These are phyloP conservation scores for Capitulum mitella DNA, from an alignment of 2,888 invertebrate species.

Conservation along the genomic window DNA sequence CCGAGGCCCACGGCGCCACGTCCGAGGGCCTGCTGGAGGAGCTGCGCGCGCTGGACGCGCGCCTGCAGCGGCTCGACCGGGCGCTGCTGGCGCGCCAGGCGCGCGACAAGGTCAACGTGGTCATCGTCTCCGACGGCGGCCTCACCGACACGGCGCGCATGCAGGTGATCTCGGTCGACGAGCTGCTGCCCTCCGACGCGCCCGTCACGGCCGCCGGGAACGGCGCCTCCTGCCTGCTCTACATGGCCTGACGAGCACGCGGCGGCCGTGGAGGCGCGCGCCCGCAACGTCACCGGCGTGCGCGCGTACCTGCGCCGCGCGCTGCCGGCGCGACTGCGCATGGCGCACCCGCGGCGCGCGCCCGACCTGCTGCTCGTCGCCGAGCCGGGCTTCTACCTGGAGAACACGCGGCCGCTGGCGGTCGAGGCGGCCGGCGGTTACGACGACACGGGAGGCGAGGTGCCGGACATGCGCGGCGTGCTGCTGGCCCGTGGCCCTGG, in stretches of 20 bases:
- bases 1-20: background rate
- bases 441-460: constrained; percentile 37
- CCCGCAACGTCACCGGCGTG: constrained; percentile 38
- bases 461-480: constrained; percentile 40
- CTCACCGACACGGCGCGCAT: constrained; percentile 7
- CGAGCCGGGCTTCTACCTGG: constrained; percentile 40
- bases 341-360: constrained; percentile 44
- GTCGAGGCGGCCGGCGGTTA: constrained; percentile 26
- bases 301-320: constrained; percentile 44
- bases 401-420: constrained; percentile 11
- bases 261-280: constrained; percentile 37
- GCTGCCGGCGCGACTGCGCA: constrained; percentile 46
- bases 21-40: background rate
- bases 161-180: background rate
- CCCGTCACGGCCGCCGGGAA: constrained; percentile 39
- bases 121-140: constrained; percentile 19
- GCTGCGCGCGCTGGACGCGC: background rate
- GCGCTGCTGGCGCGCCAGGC: background rate
- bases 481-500: constrained; percentile 42
- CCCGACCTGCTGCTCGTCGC: constrained; percentile 46
- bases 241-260: constrained; percentile 10
- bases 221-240: constrained; percentile 36
- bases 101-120: background rate
- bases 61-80: background rate
- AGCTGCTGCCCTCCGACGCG: background rate